Evolutionary conservation across 2,888 invertebrate genomes (phyloP), one percentile per base, ranked within the genome.

Genomic region (Nomada lathburiana): DNA sequence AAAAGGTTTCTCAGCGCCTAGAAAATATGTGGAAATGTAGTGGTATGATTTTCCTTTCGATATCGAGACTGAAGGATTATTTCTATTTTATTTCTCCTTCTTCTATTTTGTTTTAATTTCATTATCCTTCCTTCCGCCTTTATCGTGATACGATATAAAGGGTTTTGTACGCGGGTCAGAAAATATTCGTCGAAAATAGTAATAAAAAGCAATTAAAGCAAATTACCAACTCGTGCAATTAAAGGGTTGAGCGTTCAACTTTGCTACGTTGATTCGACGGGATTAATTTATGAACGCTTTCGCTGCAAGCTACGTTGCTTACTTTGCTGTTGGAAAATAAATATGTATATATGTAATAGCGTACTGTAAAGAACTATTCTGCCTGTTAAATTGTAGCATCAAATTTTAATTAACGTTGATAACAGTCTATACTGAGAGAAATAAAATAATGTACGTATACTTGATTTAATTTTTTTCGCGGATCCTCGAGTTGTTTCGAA

Each of bases 231-330:
- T 52, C 55, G 74, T 64, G 75, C 59, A 69, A 81, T 81, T 81
- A 81, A 81, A 74, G 64, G 68, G 81, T 64, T 57, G 59, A 74
- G 69, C 81, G 75, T 69, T 81, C 69, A 81, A 69, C 81, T 67
- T 64, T 69, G 64, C 53, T 36, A 64, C 82, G 82, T 69, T 73
- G 81, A 81, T 81, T 80, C 82, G 68, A 65, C 74, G 53, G 59
- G 74, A 74, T 81, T 81, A 81, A 81, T 81, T 81, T 69, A 74
- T 69, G 74, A 81, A 81, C 69, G 62, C 74, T 81, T 74, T 65
- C 42, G 20, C n/a, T 44, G 26, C 29, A 13, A 2, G 20, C 36
- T 57, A 11, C 57, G 50, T 63, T 80, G 68, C 68, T 73, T 67
- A 57, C 42, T 63, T 62, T 62, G 23, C 23, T n/a, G 36, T 13